phyloP scores from a whole-genome alignment of 2,797 vertebrate genomes.

The Chrysocyon brachyurus region DNA sequence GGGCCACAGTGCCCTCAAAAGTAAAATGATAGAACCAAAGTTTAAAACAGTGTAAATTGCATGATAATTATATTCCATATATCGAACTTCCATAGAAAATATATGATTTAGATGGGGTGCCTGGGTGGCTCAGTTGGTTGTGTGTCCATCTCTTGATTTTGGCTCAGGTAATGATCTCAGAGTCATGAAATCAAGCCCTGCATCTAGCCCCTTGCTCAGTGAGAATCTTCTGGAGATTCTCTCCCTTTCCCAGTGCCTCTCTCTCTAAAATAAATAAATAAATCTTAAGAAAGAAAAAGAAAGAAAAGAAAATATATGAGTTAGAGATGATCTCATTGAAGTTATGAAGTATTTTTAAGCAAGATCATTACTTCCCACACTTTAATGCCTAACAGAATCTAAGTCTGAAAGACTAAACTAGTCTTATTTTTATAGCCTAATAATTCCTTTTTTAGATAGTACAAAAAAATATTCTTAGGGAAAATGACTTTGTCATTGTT shows the following conservation, averaged over 20 bases:
- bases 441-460: neutral
- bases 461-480: neutral
- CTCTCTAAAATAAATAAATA: neutral
- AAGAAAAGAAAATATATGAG: neutral
- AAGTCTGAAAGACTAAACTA: neutral
- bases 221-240: neutral
- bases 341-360: neutral
- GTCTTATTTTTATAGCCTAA: neutral
- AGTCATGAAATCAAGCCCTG: neutral
- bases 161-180: neutral
- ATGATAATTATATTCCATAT: neutral
- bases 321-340: neutral
- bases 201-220: neutral
- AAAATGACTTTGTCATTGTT: neutral
- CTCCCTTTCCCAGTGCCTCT: neutral
- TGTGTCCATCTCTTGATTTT: neutral
- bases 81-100: neutral
- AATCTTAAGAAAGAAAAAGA: neutral
- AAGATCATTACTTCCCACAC: neutral
- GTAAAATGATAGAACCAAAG: neutral
- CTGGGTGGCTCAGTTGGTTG: too few relatives aligned
- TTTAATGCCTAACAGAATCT: neutral
- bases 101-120: neutral
- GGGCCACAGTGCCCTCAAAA: neutral
- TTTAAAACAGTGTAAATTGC: neutral